phyloP scores from a whole-genome alignment of 1,140 invertebrate genomes.

The Dendrolimus punctatus region DNA sequence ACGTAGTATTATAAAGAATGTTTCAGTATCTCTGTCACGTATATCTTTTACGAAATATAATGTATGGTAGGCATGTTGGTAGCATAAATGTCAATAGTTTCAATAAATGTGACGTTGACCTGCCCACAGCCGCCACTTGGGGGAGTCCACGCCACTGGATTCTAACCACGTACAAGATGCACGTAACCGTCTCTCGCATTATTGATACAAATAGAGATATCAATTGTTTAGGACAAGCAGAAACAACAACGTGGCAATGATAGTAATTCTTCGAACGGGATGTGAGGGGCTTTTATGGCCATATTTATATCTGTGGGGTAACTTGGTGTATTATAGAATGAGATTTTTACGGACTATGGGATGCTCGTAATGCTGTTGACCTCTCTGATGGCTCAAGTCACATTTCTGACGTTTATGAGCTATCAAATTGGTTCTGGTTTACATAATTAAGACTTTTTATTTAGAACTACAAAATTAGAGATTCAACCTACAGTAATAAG shows the following conservation, averaged over 20 bases:
- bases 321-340: slow-evolving; percentile 26
- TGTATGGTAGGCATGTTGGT: not conserved
- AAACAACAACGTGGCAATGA: slow-evolving; percentile 47
- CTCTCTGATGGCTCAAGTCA: slow-evolving; percentile 13
- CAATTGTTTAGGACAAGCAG: slow-evolving; percentile 65
- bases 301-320: slow-evolving; percentile 27
- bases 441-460: slow-evolving; percentile 2
- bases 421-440: slow-evolving; percentile 6
- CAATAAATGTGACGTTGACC: slow-evolving; percentile 33
- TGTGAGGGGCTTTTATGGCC: slow-evolving; percentile 27
- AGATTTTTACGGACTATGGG: slow-evolving; percentile 26
- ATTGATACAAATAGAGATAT: slow-evolving; percentile 71
- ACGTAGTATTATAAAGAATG: not conserved
- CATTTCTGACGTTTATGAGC: slow-evolving; percentile 9
- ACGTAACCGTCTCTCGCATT: slow-evolving; percentile 60
- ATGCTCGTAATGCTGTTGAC: slow-evolving; percentile 25
- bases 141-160: slow-evolving; percentile 33
- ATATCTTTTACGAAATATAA: too few species aligned
- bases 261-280: slow-evolving; percentile 40
- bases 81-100: slow-evolving; percentile 29
- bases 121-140: slow-evolving; percentile 13
- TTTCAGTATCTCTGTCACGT: too few species aligned
- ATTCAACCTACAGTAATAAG: not conserved
- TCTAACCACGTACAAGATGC: slow-evolving; percentile 57
- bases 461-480: not conserved